Evolutionary conservation across 92 coral and sea anemone species (phyloP), one percentile per base, ranked within the genome.

Genomic region (Phenganax subtilis): DNA sequence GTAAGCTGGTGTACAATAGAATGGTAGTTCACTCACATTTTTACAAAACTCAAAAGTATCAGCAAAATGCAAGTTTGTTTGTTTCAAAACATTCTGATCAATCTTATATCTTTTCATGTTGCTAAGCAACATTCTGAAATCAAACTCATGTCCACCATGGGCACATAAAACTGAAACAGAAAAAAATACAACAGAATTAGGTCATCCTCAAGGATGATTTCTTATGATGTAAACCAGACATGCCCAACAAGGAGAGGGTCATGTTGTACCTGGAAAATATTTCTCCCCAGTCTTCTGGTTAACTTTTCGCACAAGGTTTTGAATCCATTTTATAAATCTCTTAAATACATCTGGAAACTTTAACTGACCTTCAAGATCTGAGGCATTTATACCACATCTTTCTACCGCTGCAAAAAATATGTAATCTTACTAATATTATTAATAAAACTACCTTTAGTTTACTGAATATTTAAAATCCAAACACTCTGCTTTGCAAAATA

Each of bases 91-190:
- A 58, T 86, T 65, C 51, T 88, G 84, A 56, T 90, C 69, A 55
- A 93, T 65, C 37, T 93, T 91, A 65, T 74, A 72, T 69, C 91
- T 89, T 84, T 91, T 92, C 91, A 93, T 89, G 84, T 91, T 91
- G 37, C 91, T 88, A 63, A 93, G 86, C 60, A 93, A 63, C 59
- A 93, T 93, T 58, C 88, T 86, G 76, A 87, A 93, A 86, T 93
- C 98, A 86, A 93, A 93, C 6, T 88, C 92, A 68, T 86, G 90
- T 7, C 97, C 94, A 83, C 90, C 89, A 80, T 93, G 98, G 27
- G 98, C 97, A 88, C 98, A 93, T 74, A 93, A 77, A 15, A 93
- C 98, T 93, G 84, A 58, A 79, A 79, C 17, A 16, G 58, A 55
- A 69, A 82, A 20, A 65, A 72, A 63, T 6, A 69, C 62, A 53